Evolutionary conservation across 2,797 vertebrate species (phyloP), one percentile per base, ranked within the genome.

Genomic region (Oreochromis mossambicus): DNA sequence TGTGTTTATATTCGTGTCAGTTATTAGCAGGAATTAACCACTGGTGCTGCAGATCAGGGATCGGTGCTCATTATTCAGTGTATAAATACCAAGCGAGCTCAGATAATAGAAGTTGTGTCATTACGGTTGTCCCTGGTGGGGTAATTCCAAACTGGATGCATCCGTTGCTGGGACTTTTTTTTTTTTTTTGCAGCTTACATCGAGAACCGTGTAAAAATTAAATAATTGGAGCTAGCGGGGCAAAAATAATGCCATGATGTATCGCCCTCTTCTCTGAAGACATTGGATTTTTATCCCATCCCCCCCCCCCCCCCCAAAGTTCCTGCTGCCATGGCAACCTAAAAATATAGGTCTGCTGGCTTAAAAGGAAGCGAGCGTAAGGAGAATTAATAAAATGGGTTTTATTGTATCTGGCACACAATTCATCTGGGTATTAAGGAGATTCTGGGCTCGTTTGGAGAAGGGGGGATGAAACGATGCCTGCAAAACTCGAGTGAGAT

Each of bases 381-480:
- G 90, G 93, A 94, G 93, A 96, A 96, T 96, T 95, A 95, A 96
- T 96, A 95, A 96, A 96, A 93, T 85, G 83, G 92, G 94, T 95
- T 96, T 96, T 95, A 96, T 96, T 95, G 94, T 95, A 95, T 96
- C 94, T 95, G 95, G 95, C 95, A 93, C 93, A 95, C 93, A 90
- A 95, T 96, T 96, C 96, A 95, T 95, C 89, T 79, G 91, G 92
- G 96, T 95, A 95, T 96, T 96, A 94, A 94, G 94, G 89, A 88
- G 94, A 94, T 94, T 94, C 89, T 89, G 86, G 88, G 92, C 92
- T 92, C 79, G 84, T 95, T 93, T 89, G 86, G 91, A 90, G 87
- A 70, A 56, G 90, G 78, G 91, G 89, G 79, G 79, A 78, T 13
- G 86, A 90, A 87, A 88, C 51, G 77, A 83, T 86, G 82, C 82